Conservation (phyloP, 2,888 invertebrate species). For the Megaustenia siamemsis region DNA sequence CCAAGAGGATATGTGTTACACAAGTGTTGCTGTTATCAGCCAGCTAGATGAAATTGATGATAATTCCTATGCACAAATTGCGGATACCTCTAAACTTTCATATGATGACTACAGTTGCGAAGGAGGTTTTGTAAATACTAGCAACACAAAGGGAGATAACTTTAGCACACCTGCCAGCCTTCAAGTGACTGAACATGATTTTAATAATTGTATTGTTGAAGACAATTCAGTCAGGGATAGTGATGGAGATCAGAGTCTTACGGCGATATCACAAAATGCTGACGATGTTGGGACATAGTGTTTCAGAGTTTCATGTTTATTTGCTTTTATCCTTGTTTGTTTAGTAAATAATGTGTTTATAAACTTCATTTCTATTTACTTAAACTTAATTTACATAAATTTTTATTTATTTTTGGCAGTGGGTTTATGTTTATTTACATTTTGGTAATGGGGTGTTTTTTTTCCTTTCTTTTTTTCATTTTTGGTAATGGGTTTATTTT, state of each 20-base stretch:
- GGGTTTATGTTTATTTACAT: neutral
- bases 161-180: neutral
- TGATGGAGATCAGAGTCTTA: neutral
- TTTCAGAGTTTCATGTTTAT: neutral
- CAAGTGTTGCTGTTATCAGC: neutral
- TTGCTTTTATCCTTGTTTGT: neutral
- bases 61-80: neutral
- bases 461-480: neutral
- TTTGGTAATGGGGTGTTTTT: neutral
- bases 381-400: no score
- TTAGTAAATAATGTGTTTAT: neutral
- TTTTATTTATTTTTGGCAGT: no score
- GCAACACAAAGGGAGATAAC: neutral
- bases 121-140: neutral
- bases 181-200: neutral
- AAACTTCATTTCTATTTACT: neutral
- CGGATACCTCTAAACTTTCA: neutral
- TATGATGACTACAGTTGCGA: neutral
- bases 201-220: neutral
- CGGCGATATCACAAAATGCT: neutral
- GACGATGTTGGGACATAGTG: constrained; percentile 6
- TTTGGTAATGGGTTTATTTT: neutral
- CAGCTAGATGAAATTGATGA: neutral
- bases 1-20: neutral
- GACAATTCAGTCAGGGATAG: neutral